Base-by-base conservation (phyloP, 2,797 vertebrate species). In the Anableps anableps region DNA sequence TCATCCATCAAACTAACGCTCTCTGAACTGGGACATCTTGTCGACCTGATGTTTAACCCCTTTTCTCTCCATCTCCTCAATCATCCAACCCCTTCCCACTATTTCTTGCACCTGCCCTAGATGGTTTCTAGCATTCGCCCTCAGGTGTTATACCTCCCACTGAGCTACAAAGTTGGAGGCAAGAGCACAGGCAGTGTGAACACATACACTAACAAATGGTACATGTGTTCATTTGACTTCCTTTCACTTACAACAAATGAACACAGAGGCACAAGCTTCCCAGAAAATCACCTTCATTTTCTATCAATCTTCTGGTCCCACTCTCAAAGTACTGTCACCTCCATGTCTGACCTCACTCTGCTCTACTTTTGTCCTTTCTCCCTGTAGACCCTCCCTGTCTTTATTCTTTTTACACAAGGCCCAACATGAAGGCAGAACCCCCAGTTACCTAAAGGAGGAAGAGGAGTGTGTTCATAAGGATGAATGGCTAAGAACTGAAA, bases 21-120 rank as follows among this genome's bases (percentile, higher is more conserved):
- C 84, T 88, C 79, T 89, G 86, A 93, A 94, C 88, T 83, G 84
- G 89, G 90, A 87, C 91, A 91, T 90, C 83, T 80, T 76, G 81
- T 92, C 93, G 93, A 89, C 85, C 82, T 26, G 51, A 85, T 89
- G 88, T 91, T 95, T 95, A 94, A 95, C 92, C 93, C 88, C 90
- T 83, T 81, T 89, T 80, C 86, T 83, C 82, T 79, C 77, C 71
- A 84, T 81, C 88, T 78, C 84, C 84, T 90, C 87, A 86, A 85
- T 87, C 92, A 88, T 88, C 85, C 82, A 48, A 71, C 23, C 73
- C 74, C 60, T 53, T 66, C 60, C 55, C 70, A 31, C 70, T 68
- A 0, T 76, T 48, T 36, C 68, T 87, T 53, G 36, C 80, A 82
- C 77, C 88, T 88, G 78, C 48, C 80, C 82, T 76, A 80, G 75